Evolutionary conservation across 2,113 vertebrate genomes (phyloP), one percentile per base, ranked within the genome.

Genomic region (Proterorhinus semilunaris): DNA sequence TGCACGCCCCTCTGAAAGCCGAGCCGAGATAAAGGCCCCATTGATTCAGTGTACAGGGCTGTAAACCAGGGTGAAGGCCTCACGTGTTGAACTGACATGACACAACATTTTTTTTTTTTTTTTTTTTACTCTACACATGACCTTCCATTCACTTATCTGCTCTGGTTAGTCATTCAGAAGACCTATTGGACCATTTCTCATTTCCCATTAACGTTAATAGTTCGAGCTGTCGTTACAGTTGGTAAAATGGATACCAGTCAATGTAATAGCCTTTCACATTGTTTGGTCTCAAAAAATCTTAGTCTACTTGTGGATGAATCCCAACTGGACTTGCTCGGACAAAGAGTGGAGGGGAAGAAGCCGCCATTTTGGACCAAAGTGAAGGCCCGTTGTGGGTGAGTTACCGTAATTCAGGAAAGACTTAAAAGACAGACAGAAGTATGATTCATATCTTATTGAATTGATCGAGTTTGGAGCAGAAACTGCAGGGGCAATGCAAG

Each of bases 291-390:
- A 0, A 72, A 57, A 65, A 12, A 3, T 58, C 10, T 0, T 8
- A 1, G 63, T 13, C 61, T 72, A 2, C 6, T 42, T 10, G 69
- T 85, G 82, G 84, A 86, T 4, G 77, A 91, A 75, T 59, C 67
- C 8, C 78, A 88, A 68, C 76, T 91, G 46, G 83, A 90, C 49
- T n/a, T 86, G 62, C 79, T 89, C 13, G 85, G 87, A 0, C 76
- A 79, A 12, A 47, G 80, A 8, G 68, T 68, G 21, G 62, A 65
- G 46, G 77, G 80, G 63, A 64, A 57, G 58, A 51, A 57, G 21
- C 44, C 27, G 43, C 62, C 87, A 10, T 43, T 83, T 66, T 62
- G 71, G 55, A 78, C 74, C 51, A 80, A 45, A 13, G 27, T 85
- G 50, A 89, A 75, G 17, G 65, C 75, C 44, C 59, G 49, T 21